phyloP scores from a whole-genome alignment of 2,888 invertebrate species.

The Agrochola lychnidis region DNA sequence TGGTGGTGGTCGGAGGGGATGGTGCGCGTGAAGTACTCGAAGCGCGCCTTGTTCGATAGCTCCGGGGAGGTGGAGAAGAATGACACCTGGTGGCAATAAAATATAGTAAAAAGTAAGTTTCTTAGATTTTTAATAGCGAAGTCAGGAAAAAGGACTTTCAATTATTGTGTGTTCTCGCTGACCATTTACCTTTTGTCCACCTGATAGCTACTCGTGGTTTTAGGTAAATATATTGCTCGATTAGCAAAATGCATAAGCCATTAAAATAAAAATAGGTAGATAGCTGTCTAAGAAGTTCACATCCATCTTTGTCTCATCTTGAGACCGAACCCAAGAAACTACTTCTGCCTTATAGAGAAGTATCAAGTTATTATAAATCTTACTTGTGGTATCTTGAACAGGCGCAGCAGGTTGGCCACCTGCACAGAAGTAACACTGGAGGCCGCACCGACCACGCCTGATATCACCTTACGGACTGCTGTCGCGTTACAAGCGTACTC shows the following conservation, averaged over 20 bases:
- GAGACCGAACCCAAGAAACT: not conserved
- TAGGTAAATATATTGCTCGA: not conserved
- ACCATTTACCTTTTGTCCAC: not conserved
- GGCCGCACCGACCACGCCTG: conserved; percentile 84
- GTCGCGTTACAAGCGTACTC: conserved; percentile 97
- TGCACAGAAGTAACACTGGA: conserved; percentile 99
- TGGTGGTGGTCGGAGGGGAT: conserved; percentile 99
- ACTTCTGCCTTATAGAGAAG: not conserved
- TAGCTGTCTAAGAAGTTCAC: not conserved
- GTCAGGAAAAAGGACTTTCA: not conserved
- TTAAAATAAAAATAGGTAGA: not conserved
- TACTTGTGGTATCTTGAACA: conserved; percentile 96
- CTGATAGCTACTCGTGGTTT: not conserved
- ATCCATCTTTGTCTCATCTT: not conserved
- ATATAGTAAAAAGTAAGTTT: not conserved
- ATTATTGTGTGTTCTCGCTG: not conserved
- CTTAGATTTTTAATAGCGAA: not conserved
- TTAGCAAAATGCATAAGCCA: not conserved
- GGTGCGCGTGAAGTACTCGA: conserved; percentile 98
- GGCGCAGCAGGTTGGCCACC: conserved; percentile 95
- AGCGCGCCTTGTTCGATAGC: conserved; percentile 97
- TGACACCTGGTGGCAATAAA: conserved; percentile 93
- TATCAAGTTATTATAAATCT: not conserved
- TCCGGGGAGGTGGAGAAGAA: conserved; percentile 99
- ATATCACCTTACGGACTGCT: conserved; percentile 94